These are phyloP conservation scores for Mnemiopsis leidyi DNA, from an alignment of 37 sponge, comb jelly and placozoan species.

Conservation along the genomic window DNA sequence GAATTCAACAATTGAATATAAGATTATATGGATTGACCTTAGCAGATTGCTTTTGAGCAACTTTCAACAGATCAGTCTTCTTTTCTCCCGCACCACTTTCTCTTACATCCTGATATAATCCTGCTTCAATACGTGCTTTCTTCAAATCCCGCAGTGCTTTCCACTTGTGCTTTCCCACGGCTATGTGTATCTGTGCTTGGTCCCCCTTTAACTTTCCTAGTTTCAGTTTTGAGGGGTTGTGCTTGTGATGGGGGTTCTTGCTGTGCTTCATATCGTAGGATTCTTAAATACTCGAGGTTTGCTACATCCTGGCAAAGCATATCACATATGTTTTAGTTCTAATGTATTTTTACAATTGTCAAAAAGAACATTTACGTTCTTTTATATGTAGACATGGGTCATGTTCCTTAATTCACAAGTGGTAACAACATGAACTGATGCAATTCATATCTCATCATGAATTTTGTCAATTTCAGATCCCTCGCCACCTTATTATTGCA, in stretches of 20 bases:
- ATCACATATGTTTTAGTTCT: too few relatives aligned
- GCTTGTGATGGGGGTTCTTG: not conserved
- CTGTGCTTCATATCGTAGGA: not conserved
- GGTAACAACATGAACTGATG: too few relatives aligned
- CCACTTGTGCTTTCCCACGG: slow-evolving; percentile 62
- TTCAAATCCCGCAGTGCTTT: slow-evolving; percentile 58
- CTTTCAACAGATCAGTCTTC: slow-evolving; percentile 23
- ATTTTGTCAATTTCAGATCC: too few relatives aligned
- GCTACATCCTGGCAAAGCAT: not conserved
- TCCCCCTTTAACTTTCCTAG: slow-evolving; percentile 2
- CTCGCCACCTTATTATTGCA: too few relatives aligned
- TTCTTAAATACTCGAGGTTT: not conserved
- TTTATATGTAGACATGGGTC: too few relatives aligned
- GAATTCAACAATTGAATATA: too few relatives aligned
- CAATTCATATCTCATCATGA: too few relatives aligned
- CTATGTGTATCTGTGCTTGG: slow-evolving; percentile 11
- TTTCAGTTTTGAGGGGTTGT: not conserved
- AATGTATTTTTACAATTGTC: too few relatives aligned
- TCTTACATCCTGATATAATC: slow-evolving; percentile 15
- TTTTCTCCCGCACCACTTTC: not conserved
- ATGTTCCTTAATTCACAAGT: too few relatives aligned
- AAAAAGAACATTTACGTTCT: too few relatives aligned
- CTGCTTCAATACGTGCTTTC: slow-evolving; percentile 50
- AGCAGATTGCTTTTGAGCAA: not conserved
- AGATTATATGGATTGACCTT: too few relatives aligned